Evolutionary conservation across 2,888 invertebrate species (phyloP), one percentile per base, ranked within the genome.

Genomic region (Agrilus biguttatus): DNA sequence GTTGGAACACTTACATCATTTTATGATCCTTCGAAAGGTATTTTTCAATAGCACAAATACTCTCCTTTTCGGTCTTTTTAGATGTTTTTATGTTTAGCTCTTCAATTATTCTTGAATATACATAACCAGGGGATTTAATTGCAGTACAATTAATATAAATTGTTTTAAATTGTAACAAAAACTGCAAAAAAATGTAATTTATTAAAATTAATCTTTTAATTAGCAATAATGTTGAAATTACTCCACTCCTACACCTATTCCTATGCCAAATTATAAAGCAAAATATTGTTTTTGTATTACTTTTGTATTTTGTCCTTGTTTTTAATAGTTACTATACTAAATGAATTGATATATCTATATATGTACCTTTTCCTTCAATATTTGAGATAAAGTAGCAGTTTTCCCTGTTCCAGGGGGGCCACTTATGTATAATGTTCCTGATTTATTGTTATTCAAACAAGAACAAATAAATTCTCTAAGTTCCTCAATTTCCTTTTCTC

Each of bases 381-480:
- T 76, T 49, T 83, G 74, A 0, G 80, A 80, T 14, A 96, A 68
- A 46, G 85, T 83, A 0, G 92, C 93, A 1, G 95, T 95, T 70
- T 96, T 96, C 1, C 93, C 97, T 1, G 97, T 97, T 5, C 97
- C 98, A 0, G 97, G 97, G 19, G 92, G 90, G 1, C 97, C 97
- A 34, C 93, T 95, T 36, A 98, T 78, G 62, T 97, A 98, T 42
- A 97, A 60, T 14, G 91, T 88, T 1, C 83, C 85, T 0, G 92
- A 83, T 32, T 70, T 71, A 50, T 75, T 69, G 2, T 72, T 69
- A 3, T 74, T 61, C 43, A 91, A 61, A 61, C 85, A 80, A 8
- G 71, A 68, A 12, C 65, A 62, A 40, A 96, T 70, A 63, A 89
- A 90, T 3, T 67, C 63, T 19, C 74, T 69, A 14, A 97, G 67